phyloP scores from a whole-genome alignment of 2,113 vertebrate species.

The Tapirus terrestris region DNA sequence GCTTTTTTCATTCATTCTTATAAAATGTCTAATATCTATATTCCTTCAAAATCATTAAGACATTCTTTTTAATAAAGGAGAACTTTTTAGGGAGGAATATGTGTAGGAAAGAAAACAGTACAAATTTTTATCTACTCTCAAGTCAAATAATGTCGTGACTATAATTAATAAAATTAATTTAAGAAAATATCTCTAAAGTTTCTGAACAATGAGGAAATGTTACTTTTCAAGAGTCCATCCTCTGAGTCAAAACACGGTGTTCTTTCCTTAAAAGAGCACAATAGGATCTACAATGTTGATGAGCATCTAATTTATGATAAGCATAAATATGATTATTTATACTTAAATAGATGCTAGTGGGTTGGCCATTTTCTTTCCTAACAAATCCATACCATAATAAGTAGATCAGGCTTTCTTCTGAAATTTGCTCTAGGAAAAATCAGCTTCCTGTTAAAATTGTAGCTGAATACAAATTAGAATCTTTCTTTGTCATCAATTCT shows the following conservation, averaged over 20 bases:
- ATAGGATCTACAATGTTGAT: not conserved
- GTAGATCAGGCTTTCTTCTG: conserved; percentile 55
- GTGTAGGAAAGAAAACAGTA: not conserved
- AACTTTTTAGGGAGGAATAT: not conserved
- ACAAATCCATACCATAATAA: not conserved
- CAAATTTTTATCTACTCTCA: not conserved
- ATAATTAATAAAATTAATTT: not conserved
- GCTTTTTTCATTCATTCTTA: not conserved
- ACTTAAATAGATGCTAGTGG: conserved; percentile 41
- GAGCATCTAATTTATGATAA: conserved; percentile 13
- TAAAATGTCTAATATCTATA: not conserved
- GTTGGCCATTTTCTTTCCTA: not conserved
- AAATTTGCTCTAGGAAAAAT: conserved; percentile 44
- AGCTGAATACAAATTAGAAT: conserved; percentile 64
- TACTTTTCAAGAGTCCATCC: not conserved
- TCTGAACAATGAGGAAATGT: not conserved
- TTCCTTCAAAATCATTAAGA: not conserved
- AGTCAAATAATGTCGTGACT: not conserved
- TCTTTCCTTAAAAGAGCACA: conserved; percentile 32
- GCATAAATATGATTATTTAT: conserved; percentile 33
- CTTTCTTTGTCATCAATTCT: conserved; percentile 50
- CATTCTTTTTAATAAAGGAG: not conserved
- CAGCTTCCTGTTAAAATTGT: conserved; percentile 56
- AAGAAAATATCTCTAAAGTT: not conserved
- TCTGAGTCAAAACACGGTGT: not conserved